Conservation (phyloP, 2,797 vertebrate genomes). For the Pteronotus mesoamericanus region DNA sequence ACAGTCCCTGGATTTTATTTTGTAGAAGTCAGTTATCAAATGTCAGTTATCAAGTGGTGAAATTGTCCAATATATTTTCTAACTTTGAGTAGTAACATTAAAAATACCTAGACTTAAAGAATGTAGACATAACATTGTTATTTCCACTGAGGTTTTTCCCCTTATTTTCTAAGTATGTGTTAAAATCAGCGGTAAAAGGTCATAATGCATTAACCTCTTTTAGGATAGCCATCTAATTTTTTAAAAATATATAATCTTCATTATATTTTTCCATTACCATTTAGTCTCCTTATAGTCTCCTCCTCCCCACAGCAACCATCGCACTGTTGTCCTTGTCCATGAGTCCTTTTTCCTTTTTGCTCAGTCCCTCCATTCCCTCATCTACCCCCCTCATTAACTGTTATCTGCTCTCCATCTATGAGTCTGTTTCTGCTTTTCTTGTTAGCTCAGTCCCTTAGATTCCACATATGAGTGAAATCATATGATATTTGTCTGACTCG, state of each 20-base stretch:
- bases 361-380: too few species aligned
- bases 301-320: neutral
- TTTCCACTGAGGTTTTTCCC: neutral
- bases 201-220: neutral
- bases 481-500: neutral
- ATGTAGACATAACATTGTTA: neutral
- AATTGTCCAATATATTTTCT: slow-evolving; percentile 31
- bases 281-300: neutral
- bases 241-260: neutral
- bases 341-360: too few species aligned
- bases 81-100: slow-evolving; percentile 37
- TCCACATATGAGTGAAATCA: neutral
- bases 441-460: neutral
- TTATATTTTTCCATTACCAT: too few species aligned
- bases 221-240: neutral
- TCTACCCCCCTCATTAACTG: neutral
- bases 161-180: neutral
- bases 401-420: neutral
- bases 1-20: neutral
- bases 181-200: neutral
- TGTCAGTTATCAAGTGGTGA: neutral
- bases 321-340: neutral
- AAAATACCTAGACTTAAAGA: slow-evolving; percentile 12
- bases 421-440: neutral
- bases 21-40: slow-evolving; percentile 31